Evolutionary conservation across 2,888 invertebrate genomes (phyloP).

Genomic region (Cerastoderma edule): DNA sequence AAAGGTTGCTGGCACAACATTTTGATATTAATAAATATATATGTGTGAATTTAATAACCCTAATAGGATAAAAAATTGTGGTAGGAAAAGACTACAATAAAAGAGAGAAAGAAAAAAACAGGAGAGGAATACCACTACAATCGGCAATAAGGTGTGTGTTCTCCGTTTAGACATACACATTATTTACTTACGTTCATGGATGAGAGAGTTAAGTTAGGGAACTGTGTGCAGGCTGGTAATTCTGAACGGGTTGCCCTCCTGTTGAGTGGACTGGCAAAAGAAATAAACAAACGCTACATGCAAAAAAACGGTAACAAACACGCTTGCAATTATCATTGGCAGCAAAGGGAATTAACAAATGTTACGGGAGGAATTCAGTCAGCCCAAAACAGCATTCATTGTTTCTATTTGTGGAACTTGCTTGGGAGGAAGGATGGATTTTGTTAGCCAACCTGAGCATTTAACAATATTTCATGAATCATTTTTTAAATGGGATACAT

Average conservation of each 20-base stretch:
- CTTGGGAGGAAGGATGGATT: no score
- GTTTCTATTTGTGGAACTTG: no score
- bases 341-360: slow-evolving; percentile 1
- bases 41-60: no score
- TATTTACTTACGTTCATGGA: slow-evolving; percentile 49
- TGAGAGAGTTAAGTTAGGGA: slow-evolving; percentile 39
- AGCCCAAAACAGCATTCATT: background rate
- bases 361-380: background rate
- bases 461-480: no score
- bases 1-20: no score
- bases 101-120: no score
- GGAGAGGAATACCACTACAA: no score
- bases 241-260: slow-evolving; percentile 54
- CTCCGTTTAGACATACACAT: slow-evolving; percentile 16
- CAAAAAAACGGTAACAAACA: slow-evolving; percentile 24
- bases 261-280: slow-evolving; percentile 59
- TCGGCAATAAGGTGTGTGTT: slow-evolving; percentile 9
- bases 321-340: slow-evolving; percentile 3
- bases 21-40: no score
- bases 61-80: no score
- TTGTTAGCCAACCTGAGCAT: no score
- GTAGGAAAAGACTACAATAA: no score
- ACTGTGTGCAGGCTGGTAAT: slow-evolving; percentile 56
- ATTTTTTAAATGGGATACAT: no score
- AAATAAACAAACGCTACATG: slow-evolving; percentile 50